Base-by-base conservation (phyloP, 2,888 invertebrate genomes). In the Lagria hirta region DNA sequence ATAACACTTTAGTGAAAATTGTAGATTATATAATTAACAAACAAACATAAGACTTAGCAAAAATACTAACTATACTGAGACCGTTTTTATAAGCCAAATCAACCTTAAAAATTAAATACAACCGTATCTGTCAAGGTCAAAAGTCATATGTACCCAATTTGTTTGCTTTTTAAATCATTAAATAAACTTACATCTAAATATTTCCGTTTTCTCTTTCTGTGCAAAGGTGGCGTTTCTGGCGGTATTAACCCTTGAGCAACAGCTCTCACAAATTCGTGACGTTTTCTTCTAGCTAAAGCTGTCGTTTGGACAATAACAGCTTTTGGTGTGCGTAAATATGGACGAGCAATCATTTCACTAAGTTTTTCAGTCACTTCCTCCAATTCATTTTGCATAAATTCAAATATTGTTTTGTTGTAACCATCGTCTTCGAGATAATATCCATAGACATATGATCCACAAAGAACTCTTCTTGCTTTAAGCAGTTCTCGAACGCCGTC, bases 331-430 rank as follows among this genome's bases (percentile, higher is more conserved):
- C 77, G 72, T 24, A 83, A 65, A 61, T 82, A 82, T 1, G 80
- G 78, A 10, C 81, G 69, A 4, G 81, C 80, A 12, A 83, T 77
- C 77, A 82, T 80, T 63, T 81, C 81, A 8, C 82, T 81, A 26
- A 83, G 65, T 49, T 78, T 79, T 62, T 83, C 82, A 1, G 81
- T 81, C 8, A 77, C 76, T 60, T 81, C 80, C 64, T 83, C 83
- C 26, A 83, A 64, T 65, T 83, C 83, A 52, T 81, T 82, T 81
- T 82, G 82, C 79, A 83, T 81, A 57, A 80, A 81, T 65, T 83
- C 82, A 66, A 82, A 83, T 43, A 83, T 82, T 23, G 77, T 76
- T 65, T 80, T 80, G 61, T 81, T 81, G 60, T 81, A 80, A 3
- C 81, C 80, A 59, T 77, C 76, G 53, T 81, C 82, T 61, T 80